Base-by-base conservation (phyloP, 2,888 invertebrate species). In the Diaprepes abbreviatus region DNA sequence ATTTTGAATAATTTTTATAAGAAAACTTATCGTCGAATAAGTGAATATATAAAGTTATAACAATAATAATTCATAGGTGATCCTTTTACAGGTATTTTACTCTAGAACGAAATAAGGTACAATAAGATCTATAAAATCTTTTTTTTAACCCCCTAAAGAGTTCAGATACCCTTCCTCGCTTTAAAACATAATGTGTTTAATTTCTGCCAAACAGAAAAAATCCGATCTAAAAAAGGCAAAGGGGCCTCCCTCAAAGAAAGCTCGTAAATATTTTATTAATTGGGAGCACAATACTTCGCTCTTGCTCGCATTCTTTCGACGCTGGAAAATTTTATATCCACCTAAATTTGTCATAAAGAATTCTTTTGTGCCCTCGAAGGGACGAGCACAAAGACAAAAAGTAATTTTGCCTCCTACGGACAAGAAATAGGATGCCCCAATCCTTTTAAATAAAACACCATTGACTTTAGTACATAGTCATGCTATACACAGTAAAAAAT, bases 261-360 rank as follows among this genome's bases (percentile, higher is more conserved):
- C 54, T 63, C 57, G 57, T 68, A 68, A 68, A 68, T 68, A 68
- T 63, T 68, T 63, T 68, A 68, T 68, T 68, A 68, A 68, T 68
- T 68, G 68, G 63, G 50, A 48, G 63, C 63, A 68, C 63, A 68
- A 68, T 68, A 58, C 63, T 63, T 24, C 17, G 68, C 48, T 28
- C 68, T 16, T 68, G 63, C 43, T 38, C 40, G 63, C 58, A 50
- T 68, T 68, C 68, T 63, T 68, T 63, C 63, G 57, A 38, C 55
- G 31, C 19, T 36, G 40, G 70, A 43, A 65, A 59, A 65, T 65
- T 70, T 66, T 70, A 64, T 65, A 55, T 60, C 65, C 54, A 66
- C 59, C 70, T 70, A 70, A 70, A 70, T 66, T 70, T 66, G 65
- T 70, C 65, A 70, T 54, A 59, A 70, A 60, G 70, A 65, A 70